A percentile compares a stretch with the other conserved stretches of the same genome.
phyloP scores from a whole-genome alignment of 2,113 vertebrate species.

The Austrofundulus limnaeus region DNA sequence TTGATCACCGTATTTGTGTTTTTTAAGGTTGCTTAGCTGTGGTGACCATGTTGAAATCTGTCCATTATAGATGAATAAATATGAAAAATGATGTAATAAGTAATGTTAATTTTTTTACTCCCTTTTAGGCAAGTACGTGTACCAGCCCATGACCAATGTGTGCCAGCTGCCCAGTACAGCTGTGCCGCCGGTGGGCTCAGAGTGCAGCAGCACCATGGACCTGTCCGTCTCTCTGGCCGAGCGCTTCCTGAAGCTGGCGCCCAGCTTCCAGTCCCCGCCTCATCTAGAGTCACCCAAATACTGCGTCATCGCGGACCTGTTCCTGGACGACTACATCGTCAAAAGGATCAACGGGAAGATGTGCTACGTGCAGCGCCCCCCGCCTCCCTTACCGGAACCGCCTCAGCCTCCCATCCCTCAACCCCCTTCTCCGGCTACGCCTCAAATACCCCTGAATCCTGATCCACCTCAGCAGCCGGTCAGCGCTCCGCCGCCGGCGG shows the following conservation, averaged over 20 bases:
- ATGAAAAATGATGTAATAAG: no score
- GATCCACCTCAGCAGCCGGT: slow-evolving; percentile 24
- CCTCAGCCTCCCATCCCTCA: slow-evolving; percentile 57
- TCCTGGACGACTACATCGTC: slow-evolving; percentile 94
- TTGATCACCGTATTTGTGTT: no score
- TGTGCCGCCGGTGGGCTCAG: slow-evolving; percentile 82
- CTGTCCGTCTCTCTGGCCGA: slow-evolving; percentile 89
- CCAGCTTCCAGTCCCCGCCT: slow-evolving; percentile 89
- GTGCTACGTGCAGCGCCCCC: slow-evolving; percentile 95
- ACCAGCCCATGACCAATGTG: slow-evolving; percentile 97
- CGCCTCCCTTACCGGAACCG: slow-evolving; percentile 61
- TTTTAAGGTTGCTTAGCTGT: no score
- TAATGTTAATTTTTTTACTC: neutral
- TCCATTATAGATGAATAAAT: neutral
- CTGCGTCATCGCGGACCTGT: slow-evolving; percentile 94
- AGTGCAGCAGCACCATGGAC: slow-evolving; percentile 86
- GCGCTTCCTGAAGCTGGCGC: slow-evolving; percentile 91
- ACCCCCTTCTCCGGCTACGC: slow-evolving; percentile 30
- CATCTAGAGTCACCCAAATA: slow-evolving; percentile 89
- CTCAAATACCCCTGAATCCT: slow-evolving; percentile 29
- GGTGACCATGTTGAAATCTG: no score
- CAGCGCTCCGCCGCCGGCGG: slow-evolving; percentile 12
- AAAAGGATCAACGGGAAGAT: slow-evolving; percentile 98
- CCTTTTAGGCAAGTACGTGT: slow-evolving; percentile 91
- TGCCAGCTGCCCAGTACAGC: slow-evolving; percentile 92